phyloP scores from a whole-genome alignment of 2,113 vertebrate species.

The Barnardius zonarius region DNA sequence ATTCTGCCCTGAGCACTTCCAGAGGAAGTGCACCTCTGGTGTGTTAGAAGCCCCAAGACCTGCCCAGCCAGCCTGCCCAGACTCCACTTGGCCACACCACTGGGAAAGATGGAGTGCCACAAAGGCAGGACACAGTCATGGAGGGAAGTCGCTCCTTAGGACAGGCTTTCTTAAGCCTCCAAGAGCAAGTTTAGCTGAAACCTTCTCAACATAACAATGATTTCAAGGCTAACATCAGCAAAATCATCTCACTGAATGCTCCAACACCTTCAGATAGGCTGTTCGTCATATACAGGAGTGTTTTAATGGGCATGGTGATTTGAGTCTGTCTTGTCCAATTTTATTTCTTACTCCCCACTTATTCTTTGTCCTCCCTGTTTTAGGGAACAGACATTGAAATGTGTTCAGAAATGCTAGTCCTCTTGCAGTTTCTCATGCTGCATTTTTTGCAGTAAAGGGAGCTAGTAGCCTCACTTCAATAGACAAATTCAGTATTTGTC shows the following conservation, averaged over 20 bases:
- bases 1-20: not conserved
- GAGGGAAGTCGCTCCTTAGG: not conserved
- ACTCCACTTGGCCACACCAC: rapidly evolving
- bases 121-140: not conserved
- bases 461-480: not conserved
- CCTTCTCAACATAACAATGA: not conserved
- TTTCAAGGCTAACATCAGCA: not conserved
- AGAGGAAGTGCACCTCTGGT: not conserved
- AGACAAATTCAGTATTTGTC: not conserved
- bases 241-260: not conserved
- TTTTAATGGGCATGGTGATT: not conserved
- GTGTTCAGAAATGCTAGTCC: not conserved
- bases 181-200: not conserved
- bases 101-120: not conserved
- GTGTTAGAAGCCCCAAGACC: not conserved
- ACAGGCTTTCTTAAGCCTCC: not conserved
- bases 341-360: not conserved
- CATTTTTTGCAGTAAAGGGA: not conserved
- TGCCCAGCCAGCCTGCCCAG: not conserved
- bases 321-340: not conserved
- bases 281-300: not conserved
- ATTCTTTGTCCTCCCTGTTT: not conserved
- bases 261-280: not conserved
- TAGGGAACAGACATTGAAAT: not conserved
- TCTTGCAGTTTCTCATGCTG: not conserved